These are phyloP conservation scores for Criorhina ranunculi DNA, from an alignment of 2,888 invertebrate species.

Conservation along the genomic window DNA sequence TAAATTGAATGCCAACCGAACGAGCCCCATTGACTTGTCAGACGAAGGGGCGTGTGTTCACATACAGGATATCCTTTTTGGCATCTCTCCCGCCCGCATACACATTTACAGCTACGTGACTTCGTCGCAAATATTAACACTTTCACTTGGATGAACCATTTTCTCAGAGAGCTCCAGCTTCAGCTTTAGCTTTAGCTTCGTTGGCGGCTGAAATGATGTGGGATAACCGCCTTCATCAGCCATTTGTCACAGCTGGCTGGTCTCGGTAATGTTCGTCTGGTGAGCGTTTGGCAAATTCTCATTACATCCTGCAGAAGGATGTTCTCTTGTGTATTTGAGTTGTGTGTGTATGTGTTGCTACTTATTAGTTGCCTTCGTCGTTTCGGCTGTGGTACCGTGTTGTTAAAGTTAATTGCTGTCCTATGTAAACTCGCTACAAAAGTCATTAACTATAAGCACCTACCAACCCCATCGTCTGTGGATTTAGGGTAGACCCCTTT, in stretches of 20 bases:
- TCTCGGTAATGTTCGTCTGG: background rate
- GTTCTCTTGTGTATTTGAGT: constrained; percentile 18
- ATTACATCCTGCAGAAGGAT: constrained; percentile 33
- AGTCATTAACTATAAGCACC: constrained; percentile 60
- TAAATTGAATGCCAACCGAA: constrained; percentile 48
- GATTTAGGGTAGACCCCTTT: constrained; percentile 1
- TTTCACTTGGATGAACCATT: constrained; percentile 54
- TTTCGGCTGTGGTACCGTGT: constrained; percentile 31
- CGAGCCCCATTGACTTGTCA: constrained; percentile 21
- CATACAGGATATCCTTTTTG: background rate
- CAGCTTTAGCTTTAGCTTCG: background rate
- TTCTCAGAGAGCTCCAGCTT: background rate
- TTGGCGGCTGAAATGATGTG: constrained; percentile 7
- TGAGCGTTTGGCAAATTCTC: constrained; percentile 6
- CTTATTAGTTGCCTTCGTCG: constrained; percentile 53
- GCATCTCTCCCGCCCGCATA: background rate
- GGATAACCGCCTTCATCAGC: constrained; percentile 49
- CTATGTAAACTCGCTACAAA: constrained; percentile 65
- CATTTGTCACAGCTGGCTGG: constrained; percentile 70
- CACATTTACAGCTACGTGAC: constrained; percentile 49
- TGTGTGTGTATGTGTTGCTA: constrained; percentile 21
- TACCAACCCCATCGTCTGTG: background rate
- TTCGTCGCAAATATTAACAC: constrained; percentile 62
- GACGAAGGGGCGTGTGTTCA: constrained; percentile 21
- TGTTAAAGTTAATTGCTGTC: constrained; percentile 71